Conservation (phyloP, 2,797 vertebrate genomes). For the Brachyrhaphis roseni region DNA sequence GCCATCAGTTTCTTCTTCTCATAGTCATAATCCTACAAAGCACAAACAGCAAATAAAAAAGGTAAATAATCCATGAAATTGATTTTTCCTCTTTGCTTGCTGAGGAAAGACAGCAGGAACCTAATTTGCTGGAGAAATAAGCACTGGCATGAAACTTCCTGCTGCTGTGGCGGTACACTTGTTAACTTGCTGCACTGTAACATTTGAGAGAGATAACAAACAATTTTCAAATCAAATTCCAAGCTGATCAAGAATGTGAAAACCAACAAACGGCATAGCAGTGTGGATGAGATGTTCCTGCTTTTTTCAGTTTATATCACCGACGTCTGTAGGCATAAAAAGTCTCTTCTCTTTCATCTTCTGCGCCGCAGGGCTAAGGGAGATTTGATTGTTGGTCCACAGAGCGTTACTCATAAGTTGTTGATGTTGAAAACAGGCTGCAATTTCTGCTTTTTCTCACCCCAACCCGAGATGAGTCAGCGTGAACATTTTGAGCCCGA, state of each 20-base stretch:
- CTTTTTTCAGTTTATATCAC: conserved; percentile 25
- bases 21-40: conserved; percentile 82
- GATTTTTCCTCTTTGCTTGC: conserved; percentile 35
- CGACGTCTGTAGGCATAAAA: background rate
- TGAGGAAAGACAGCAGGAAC: conserved; percentile 30
- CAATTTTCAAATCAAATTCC: conserved; percentile 36
- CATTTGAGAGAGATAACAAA: conserved; percentile 42
- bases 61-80: conserved; percentile 72
- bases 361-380: background rate
- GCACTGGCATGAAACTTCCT: conserved; percentile 31
- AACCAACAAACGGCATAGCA: conserved; percentile 32
- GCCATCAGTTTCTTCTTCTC: conserved; percentile 85
- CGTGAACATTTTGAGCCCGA: conserved; percentile 45
- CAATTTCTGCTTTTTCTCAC: conserved; percentile 57
- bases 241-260: conserved; percentile 20
- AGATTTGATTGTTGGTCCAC: conserved; percentile 7
- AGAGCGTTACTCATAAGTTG: background rate
- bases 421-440: background rate
- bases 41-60: conserved; percentile 54
- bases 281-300: conserved; percentile 12
- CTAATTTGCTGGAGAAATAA: conserved; percentile 51
- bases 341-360: background rate
- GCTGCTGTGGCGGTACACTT: conserved; percentile 41
- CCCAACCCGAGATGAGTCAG: conserved; percentile 67
- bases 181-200: conserved; percentile 46